Evolutionary conservation across 2,797 vertebrate species (phyloP).

Genomic region (Otus scops): DNA sequence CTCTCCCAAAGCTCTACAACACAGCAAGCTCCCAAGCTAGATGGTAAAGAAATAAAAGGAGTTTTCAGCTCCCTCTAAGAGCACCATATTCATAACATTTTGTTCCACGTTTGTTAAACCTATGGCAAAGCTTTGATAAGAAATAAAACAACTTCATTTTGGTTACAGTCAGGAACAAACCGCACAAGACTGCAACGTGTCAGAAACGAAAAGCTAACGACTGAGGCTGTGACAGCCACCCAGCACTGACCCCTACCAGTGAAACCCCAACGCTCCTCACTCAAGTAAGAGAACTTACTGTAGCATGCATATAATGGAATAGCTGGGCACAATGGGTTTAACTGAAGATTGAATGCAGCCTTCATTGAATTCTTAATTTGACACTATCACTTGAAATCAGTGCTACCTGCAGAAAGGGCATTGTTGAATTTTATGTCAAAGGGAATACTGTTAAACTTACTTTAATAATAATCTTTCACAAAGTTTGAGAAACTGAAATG

Average conservation of each 20-base stretch:
- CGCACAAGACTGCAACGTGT: not conserved
- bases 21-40: not conserved
- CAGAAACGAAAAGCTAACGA: not conserved
- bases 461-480: not conserved
- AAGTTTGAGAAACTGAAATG: not conserved
- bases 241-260: not conserved
- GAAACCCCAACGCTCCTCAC: constrained; percentile 39
- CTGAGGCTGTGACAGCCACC: not conserved
- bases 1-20: not conserved
- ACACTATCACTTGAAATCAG: constrained; percentile 62
- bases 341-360: constrained; percentile 48
- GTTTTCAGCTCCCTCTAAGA: not conserved
- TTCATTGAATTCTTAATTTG: constrained; percentile 60
- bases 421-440: constrained; percentile 40
- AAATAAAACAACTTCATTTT: not conserved
- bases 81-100: not conserved
- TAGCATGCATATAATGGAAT: constrained; percentile 39
- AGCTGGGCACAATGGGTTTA: constrained; percentile 59
- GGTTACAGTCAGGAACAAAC: not conserved
- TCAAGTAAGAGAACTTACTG: constrained; percentile 54
- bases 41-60: not conserved
- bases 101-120: not conserved
- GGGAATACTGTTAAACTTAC: not conserved
- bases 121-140: not conserved
- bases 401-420: constrained; percentile 63